Evolutionary conservation across 2,113 vertebrate species (phyloP).

Genomic region (Podarcis muralis): DNA sequence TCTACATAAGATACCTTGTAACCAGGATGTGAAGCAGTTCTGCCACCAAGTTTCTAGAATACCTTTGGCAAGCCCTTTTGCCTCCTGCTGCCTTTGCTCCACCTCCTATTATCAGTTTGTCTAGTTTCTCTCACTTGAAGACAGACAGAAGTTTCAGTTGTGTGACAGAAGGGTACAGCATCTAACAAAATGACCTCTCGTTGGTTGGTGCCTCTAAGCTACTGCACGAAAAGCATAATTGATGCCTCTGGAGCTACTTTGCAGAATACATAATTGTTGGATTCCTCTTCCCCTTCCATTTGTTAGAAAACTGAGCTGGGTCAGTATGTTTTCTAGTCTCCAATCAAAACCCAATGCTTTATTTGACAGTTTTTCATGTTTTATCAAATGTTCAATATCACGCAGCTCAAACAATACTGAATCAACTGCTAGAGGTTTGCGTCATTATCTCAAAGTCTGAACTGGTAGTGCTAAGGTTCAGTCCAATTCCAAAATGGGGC

Average conservation of each 20-base stretch:
- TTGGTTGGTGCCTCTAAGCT: background rate
- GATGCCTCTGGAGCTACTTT: background rate
- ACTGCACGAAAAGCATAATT: too few species aligned
- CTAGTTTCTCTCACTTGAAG: background rate
- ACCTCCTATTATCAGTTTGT: background rate
- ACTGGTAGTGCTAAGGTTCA: constrained; percentile 21
- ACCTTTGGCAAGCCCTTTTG: background rate
- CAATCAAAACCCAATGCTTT: background rate
- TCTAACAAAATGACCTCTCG: background rate
- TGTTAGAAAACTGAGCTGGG: background rate
- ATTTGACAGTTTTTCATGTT: constrained; percentile 1
- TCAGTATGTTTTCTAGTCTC: background rate
- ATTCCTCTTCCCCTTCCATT: background rate
- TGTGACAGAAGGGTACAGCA: background rate
- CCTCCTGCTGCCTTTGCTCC: background rate
- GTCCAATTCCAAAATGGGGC: constrained; percentile 33
- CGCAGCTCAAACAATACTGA: background rate
- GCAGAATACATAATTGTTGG: background rate
- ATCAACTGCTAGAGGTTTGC: constrained; percentile 40
- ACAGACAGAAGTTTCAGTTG: too few species aligned
- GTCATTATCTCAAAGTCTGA: constrained; percentile 5
- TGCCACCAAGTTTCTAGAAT: background rate
- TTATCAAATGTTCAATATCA: background rate
- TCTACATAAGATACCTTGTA: too few species aligned
- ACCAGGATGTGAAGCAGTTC: too few species aligned